These are phyloP conservation scores for Hipparchia sbordonii DNA, from an alignment of 2,888 invertebrate genomes.

Conservation along the genomic window DNA sequence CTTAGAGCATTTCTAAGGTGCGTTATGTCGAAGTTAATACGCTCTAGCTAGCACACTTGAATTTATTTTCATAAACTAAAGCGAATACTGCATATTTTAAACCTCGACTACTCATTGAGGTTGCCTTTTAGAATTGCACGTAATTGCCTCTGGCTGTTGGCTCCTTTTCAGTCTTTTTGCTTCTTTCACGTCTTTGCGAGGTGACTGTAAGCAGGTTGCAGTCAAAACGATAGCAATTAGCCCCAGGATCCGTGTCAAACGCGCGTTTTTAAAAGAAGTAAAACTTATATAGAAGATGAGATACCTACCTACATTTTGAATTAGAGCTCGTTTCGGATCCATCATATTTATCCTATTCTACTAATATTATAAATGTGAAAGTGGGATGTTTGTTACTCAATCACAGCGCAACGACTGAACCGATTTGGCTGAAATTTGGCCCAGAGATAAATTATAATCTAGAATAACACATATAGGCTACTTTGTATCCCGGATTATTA, in stretches of 20 bases:
- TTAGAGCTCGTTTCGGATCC: neutral
- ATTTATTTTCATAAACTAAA: neutral
- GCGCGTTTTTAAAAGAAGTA: neutral
- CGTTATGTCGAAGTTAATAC: neutral
- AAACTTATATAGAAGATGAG: neutral
- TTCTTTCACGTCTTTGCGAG: slow-evolving; percentile 52
- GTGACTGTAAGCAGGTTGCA: slow-evolving; percentile 31
- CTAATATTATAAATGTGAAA: too few species aligned
- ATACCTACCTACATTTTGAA: neutral
- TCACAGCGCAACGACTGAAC: too few species aligned
- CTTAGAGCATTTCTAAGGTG: too few species aligned
- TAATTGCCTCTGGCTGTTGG: slow-evolving; percentile 50
- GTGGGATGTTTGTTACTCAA: too few species aligned
- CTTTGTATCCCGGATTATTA: too few species aligned
- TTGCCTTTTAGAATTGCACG: slow-evolving; percentile 34
- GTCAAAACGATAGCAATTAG: slow-evolving; percentile 27
- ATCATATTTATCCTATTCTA: neutral
- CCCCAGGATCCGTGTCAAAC: slow-evolving; percentile 20
- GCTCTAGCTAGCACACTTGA: neutral
- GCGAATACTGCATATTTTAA: neutral
- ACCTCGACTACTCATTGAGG: slow-evolving; percentile 44
- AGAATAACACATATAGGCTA: too few species aligned
- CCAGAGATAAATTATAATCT: too few species aligned
- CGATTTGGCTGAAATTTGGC: too few species aligned
- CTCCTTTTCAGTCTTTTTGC: slow-evolving; percentile 57